Evolutionary conservation across 2,113 vertebrate species (phyloP).

Genomic region (Propithecus coquereli): DNA sequence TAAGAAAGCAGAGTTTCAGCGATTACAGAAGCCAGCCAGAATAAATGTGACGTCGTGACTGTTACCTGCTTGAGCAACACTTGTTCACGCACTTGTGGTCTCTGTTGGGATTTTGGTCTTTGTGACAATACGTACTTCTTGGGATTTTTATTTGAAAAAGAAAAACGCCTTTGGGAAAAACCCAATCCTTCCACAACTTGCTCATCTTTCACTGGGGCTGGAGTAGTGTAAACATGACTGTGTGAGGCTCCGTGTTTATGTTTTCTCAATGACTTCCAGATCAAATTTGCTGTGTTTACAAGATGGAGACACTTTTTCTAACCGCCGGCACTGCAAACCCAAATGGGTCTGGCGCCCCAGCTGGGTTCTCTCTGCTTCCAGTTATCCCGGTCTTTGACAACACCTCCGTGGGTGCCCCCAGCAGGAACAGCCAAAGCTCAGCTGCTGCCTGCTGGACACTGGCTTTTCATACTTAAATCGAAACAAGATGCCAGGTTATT

Average conservation of each 20-base stretch:
- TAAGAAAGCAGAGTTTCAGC: not conserved
- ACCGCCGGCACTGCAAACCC: slow-evolving; percentile 26
- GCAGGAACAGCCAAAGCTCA: not conserved
- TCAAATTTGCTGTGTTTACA: slow-evolving; percentile 71
- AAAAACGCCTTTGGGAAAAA: not conserved
- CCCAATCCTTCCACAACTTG: not conserved
- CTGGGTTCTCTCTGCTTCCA: slow-evolving; percentile 35
- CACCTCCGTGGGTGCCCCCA: not conserved
- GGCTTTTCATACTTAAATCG: not conserved
- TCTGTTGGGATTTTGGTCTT: not conserved
- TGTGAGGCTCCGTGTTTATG: slow-evolving; percentile 57
- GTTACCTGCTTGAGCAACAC: not conserved
- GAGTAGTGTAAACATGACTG: slow-evolving; percentile 48
- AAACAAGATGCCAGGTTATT: slow-evolving; percentile 17
- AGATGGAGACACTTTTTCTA: slow-evolving; percentile 73
- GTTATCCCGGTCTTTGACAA: not conserved
- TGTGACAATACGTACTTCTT: not conserved
- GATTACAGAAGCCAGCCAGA: not conserved
- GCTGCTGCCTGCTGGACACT: not conserved
- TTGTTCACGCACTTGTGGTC: not conserved
- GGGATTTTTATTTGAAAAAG: slow-evolving; percentile 50
- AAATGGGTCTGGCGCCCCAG: not conserved
- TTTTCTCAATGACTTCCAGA: slow-evolving; percentile 77
- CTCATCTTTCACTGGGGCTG: slow-evolving; percentile 53
- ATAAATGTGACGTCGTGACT: not conserved